Conservation (phyloP, 2,797 vertebrate genomes). For the Prionace glauca region DNA sequence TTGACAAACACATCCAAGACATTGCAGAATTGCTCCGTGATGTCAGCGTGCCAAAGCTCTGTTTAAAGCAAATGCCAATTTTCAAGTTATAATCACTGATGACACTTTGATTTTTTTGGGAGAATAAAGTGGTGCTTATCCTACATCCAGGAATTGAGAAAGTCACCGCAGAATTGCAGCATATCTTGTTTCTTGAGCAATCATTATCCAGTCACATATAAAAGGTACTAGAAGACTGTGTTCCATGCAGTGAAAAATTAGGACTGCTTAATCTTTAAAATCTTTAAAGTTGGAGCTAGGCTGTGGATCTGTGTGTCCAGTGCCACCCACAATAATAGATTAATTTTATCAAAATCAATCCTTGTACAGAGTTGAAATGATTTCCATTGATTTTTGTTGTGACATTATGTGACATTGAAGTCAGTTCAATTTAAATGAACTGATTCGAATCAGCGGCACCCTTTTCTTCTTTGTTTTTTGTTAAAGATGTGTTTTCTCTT, state of each 20-base stretch:
- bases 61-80: background rate
- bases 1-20: background rate
- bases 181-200: background rate
- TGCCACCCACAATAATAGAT: slow-evolving; percentile 12
- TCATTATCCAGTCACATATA: background rate
- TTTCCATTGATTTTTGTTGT: slow-evolving; percentile 28
- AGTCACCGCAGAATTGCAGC: background rate
- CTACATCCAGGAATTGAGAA: slow-evolving; percentile 1
- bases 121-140: background rate
- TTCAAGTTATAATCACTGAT: background rate
- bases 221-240: background rate
- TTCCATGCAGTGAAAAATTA: slow-evolving; percentile 7
- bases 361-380: slow-evolving; percentile 23
- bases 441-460: slow-evolving; percentile 12
- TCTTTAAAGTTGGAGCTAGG: background rate
- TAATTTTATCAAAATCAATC: slow-evolving; percentile 36
- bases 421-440: slow-evolving; percentile 31
- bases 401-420: slow-evolving; percentile 25
- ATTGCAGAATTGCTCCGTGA: background rate
- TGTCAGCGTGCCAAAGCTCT: background rate
- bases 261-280: background rate
- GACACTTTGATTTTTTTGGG: background rate
- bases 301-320: background rate
- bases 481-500: background rate
- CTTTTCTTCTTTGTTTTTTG: background rate